phyloP scores from a whole-genome alignment of 2,797 vertebrate species.

The Chrysocyon brachyurus region DNA sequence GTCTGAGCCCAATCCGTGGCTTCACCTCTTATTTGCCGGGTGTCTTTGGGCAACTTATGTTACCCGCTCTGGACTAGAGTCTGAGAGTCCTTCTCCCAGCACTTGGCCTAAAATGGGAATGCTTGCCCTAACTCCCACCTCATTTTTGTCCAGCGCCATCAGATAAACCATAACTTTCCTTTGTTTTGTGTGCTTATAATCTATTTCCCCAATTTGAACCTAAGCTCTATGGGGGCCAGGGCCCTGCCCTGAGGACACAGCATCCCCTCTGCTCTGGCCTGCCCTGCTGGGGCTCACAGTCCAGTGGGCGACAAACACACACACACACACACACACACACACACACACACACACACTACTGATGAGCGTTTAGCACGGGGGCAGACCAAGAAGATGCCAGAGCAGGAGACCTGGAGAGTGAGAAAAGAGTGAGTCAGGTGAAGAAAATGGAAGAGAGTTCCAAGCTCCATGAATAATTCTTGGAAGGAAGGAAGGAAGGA shows the following conservation, averaged over 20 bases:
- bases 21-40: not conserved
- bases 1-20: not conserved
- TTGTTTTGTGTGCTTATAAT: not conserved
- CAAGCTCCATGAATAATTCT: not conserved
- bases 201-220: not conserved
- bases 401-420: not conserved
- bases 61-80: not conserved
- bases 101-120: not conserved
- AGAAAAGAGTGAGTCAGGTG: not conserved
- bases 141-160: not conserved
- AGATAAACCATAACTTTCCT: not conserved
- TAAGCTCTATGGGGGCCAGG: not conserved
- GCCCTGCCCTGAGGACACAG: not conserved
- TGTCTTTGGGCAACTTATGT: not conserved
- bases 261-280: not conserved
- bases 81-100: not conserved
- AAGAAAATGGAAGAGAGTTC: not conserved
- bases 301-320: not conserved
- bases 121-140: not conserved
- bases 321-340: not conserved
- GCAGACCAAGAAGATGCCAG: not conserved
- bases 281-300: not conserved
- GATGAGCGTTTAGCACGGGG: not conserved
- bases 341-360: not conserved
- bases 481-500: not conserved